phyloP scores from a whole-genome alignment of 2,888 invertebrate genomes.

The Platypus cylindrus region DNA sequence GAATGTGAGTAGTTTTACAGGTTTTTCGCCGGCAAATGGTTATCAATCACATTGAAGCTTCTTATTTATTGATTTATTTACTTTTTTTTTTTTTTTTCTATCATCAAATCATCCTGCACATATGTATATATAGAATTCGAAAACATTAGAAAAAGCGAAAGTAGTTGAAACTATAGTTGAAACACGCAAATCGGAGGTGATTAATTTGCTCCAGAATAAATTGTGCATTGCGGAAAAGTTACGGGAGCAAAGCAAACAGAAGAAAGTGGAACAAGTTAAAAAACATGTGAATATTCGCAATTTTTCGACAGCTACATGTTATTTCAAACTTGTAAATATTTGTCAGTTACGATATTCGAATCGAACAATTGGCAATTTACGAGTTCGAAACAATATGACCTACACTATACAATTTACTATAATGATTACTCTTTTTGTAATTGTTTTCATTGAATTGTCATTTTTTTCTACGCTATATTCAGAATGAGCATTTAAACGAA shows the following conservation, averaged over 20 bases:
- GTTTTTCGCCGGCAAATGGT: too few species aligned
- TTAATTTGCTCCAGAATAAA: conserved; percentile 49
- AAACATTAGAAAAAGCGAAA: conserved; percentile 17
- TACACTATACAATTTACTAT: neutral
- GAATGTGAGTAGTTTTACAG: conserved; percentile 51
- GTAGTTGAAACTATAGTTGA: conserved; percentile 23
- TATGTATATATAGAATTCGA: conserved; percentile 11
- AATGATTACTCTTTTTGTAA: neutral
- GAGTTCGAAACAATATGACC: too few species aligned
- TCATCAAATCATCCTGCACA: neutral
- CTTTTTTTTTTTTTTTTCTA: too few species aligned
- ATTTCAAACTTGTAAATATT: too few species aligned
- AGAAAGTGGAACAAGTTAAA: conserved; percentile 72
- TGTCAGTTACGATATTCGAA: too few species aligned
- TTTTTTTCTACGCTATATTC: conserved; percentile 11
- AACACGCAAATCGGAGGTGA: conserved; percentile 24
- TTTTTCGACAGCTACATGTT: too few species aligned
- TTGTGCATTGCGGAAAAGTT: conserved; percentile 72
- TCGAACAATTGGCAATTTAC: too few species aligned
- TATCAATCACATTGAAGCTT: too few species aligned
- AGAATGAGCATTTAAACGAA: conserved; percentile 30
- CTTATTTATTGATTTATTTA: too few species aligned
- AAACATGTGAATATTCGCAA: conserved; percentile 65
- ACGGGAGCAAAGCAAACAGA: conserved; percentile 73
- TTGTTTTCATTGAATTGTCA: too few species aligned